Conservation (phyloP, 2,113 vertebrate species). For the Larimichthys crocea region DNA sequence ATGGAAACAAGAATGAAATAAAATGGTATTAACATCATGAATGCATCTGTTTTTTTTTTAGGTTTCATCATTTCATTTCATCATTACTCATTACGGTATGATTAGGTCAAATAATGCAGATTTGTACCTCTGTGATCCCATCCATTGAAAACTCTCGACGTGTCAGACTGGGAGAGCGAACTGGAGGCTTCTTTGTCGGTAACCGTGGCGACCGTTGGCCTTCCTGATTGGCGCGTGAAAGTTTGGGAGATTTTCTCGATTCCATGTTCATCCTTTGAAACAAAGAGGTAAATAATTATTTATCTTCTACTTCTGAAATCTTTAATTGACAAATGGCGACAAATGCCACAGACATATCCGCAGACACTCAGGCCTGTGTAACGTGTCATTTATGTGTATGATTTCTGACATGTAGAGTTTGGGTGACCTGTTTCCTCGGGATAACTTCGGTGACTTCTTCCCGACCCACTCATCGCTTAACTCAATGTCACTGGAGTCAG, state of each 20-base stretch:
- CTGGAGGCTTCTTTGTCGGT: constrained; percentile 91
- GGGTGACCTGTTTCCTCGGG: constrained; percentile 93
- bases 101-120: not conserved
- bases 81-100: not conserved
- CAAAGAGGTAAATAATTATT: not conserved
- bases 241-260: constrained; percentile 96
- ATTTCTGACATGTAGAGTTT: constrained; percentile 84
- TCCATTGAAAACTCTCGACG: constrained; percentile 96
- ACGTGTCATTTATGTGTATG: not conserved
- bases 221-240: constrained; percentile 92
- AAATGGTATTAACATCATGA: not conserved
- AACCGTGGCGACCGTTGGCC: constrained; percentile 93
- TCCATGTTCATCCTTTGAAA: constrained; percentile 93
- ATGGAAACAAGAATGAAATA: constrained; percentile 1
- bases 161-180: constrained; percentile 94
- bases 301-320: not conserved
- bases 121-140: constrained; percentile 92
- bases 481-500: constrained; percentile 98
- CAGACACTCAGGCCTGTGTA: not conserved
- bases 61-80: too few relatives aligned
- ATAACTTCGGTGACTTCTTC: constrained; percentile 96
- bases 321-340: not conserved
- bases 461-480: constrained; percentile 98
- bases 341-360: not conserved
- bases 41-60: not conserved